Base-by-base conservation (phyloP, 2,113 vertebrate genomes). In the Pygathrix nemaeus region DNA sequence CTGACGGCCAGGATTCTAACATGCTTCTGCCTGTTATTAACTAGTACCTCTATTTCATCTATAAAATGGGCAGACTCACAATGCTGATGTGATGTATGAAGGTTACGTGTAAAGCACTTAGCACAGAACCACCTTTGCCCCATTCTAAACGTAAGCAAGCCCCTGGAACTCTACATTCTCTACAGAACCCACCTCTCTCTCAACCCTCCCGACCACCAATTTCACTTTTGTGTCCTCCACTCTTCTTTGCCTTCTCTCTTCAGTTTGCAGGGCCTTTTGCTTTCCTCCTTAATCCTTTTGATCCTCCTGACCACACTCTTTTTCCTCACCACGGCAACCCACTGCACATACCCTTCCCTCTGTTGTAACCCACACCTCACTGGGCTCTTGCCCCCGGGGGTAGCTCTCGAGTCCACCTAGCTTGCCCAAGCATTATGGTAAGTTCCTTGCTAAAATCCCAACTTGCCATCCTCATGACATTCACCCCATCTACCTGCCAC, bases 61-160 rank as follows among this genome's bases (percentile, higher is more conserved):
- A 1, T 18, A n/a, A n/a, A 23, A 13, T 10, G 27, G 66, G 38
- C 5, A n/a, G 23, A 25, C n/a, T 86, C 45, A 23, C 1, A 45
- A 17, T 35, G 55, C 38, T 25, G 13, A 6, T 3, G 1, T 43
- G 40, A 68, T 2, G 3, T 16, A 16, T 48, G 20, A n/a, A 27
- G 1, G 5, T 6, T 6, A 11, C 16, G 1, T 7, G 6, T 9
- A 25, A 20, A 10, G 57, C 25, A 8, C 21, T 23, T 0, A 2
- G 20, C 14, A 9, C 7, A 35, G 87, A 87, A 43, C 55, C 25
- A 43, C 55, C 25, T 45, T 32, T 18, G 38, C 25, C 52, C 23
- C 59, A 0, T 85, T n/a, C 43, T 45, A 16, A 21, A 3, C 3
- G 25, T 35, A 61, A 43, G 35, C 72, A 14, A 16, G 1, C 7